phyloP scores from a whole-genome alignment of 2,888 invertebrate genomes.

The Sepiola atlantica region DNA sequence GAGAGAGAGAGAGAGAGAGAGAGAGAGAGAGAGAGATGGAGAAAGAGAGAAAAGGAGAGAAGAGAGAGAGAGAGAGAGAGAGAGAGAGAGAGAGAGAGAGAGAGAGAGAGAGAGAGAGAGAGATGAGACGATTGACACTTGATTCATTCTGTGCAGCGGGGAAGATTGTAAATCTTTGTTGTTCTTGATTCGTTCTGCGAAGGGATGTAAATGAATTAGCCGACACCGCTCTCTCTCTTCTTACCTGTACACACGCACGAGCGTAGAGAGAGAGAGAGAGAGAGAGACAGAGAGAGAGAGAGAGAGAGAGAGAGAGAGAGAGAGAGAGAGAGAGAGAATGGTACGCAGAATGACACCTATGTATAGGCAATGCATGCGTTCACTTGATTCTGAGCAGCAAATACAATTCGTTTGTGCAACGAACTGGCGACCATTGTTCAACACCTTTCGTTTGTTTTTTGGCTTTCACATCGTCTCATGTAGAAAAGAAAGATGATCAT shows the following conservation, averaged over 20 bases:
- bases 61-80: no score
- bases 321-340: background rate
- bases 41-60: no score
- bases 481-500: background rate
- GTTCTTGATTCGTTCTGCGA: background rate
- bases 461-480: background rate
- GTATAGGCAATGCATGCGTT: background rate
- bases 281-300: background rate
- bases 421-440: background rate
- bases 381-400: background rate
- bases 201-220: background rate
- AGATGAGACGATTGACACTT: background rate
- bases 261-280: background rate
- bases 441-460: background rate
- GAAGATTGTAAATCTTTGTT: background rate
- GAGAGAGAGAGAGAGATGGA: no score
- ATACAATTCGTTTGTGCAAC: background rate
- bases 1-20: no score
- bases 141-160: background rate
- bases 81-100: no score
- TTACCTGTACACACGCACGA: background rate
- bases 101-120: no score
- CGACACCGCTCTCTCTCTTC: background rate
- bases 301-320: background rate
- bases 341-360: background rate